These are phyloP conservation scores for Chaetodon auriga DNA, from an alignment of 2,113 vertebrate genomes.

Conservation along the genomic window DNA sequence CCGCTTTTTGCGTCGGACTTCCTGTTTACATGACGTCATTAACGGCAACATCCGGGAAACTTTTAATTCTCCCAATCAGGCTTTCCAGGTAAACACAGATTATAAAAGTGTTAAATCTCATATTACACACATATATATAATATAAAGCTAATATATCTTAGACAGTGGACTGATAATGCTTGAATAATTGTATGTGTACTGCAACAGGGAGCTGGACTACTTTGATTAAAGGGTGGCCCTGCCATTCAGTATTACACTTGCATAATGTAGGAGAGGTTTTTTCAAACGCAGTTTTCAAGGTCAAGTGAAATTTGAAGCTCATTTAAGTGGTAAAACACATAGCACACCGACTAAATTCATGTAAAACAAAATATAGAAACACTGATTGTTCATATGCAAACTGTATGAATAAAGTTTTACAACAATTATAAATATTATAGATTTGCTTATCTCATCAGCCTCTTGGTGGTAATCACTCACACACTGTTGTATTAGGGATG, in stretches of 20 bases:
- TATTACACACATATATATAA: too few relatives aligned
- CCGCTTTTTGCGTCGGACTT: conserved; percentile 67
- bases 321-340: too few relatives aligned
- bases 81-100: neutral
- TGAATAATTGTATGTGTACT: too few relatives aligned
- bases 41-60: conserved; percentile 57
- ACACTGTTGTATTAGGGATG: neutral
- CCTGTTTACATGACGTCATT: conserved; percentile 68
- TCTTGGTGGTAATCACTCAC: too few relatives aligned
- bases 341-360: too few relatives aligned
- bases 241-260: too few relatives aligned
- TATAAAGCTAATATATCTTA: neutral
- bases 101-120: too few relatives aligned
- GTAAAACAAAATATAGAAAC: too few relatives aligned
- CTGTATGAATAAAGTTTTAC: neutral
- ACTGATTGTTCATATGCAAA: neutral
- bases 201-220: too few relatives aligned
- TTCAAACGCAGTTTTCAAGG: neutral
- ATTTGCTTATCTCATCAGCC: neutral
- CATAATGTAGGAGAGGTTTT: too few relatives aligned
- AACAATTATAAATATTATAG: neutral
- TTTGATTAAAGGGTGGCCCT: too few relatives aligned
- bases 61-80: neutral
- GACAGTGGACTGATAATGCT: too few relatives aligned
- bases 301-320: neutral